Evolutionary conservation across 2,797 vertebrate genomes (phyloP), one percentile per base, ranked within the genome.

Genomic region (Phataginus tricuspis): DNA sequence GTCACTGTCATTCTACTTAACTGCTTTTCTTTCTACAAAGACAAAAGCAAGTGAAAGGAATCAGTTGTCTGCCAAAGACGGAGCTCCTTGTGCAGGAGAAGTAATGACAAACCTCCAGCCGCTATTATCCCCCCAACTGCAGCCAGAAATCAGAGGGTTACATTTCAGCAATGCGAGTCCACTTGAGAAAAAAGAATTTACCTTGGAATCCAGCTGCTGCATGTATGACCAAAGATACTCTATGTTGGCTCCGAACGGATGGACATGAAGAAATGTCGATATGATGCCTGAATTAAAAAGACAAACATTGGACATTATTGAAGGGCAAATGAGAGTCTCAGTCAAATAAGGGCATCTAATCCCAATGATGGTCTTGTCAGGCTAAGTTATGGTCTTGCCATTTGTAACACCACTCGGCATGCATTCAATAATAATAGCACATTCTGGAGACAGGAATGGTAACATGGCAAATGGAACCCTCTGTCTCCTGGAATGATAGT

Each of bases 191-290:
- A 45, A 5, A 90, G 55, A 95, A 86, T 91, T 98, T 98, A 99
- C 99, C 99, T 99, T 99, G 1, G 99, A 99, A 98, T 99, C 99
- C 98, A 99, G 98, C 96, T 99, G 99, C 98, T 99, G 99, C 94
- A 99, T 99, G 97, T 99, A 99, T 3, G 99, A 99, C 99, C 99
- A 99, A 86, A 99, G 99, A 94, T 99, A 99, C 90, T 99, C 99
- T 85, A 99, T 99, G 97, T 99, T 99, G 79, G 99, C 99, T 96
- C 99, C 99, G 18, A 99, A 99, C 15, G 99, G 99, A 97, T 99
- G 99, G 59, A 99, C 99, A 1, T 99, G 99, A 90, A 99, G 99
- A 98, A 99, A 99, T 23, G 99, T 99, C 19, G 99, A 99, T 97
- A 99, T 99, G 91, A 99, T 99, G 91, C 99, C 99, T 99, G 98